These are phyloP conservation scores for Tricholauxania praeusta DNA, from an alignment of 2,888 invertebrate species.

Conservation along the genomic window DNA sequence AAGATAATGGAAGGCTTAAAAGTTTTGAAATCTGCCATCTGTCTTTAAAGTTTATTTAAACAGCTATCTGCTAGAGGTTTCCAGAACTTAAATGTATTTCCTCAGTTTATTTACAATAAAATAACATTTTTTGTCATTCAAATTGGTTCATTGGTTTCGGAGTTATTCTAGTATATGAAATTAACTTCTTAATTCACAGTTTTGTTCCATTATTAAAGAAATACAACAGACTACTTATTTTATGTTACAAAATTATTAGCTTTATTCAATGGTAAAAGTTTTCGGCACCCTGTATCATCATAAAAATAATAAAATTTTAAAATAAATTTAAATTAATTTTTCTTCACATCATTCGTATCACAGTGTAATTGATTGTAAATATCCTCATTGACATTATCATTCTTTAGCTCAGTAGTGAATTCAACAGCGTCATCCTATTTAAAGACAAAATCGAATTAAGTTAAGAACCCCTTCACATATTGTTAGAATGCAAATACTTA, in stretches of 20 bases:
- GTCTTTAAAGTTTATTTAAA: no score
- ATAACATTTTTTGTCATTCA: no score
- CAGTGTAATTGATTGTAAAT: conserved; percentile 60
- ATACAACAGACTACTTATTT: no score
- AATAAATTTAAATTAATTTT: conserved; percentile 44
- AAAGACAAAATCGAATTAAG: not conserved
- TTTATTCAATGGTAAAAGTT: not conserved
- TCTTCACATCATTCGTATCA: conserved; percentile 54
- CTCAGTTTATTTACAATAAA: no score
- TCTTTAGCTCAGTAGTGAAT: conserved; percentile 58
- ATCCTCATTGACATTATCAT: conserved; percentile 56
- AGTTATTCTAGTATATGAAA: no score
- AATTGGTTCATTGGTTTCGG: no score
- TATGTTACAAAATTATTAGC: not conserved
- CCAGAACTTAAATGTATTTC: no score
- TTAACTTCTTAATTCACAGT: no score
- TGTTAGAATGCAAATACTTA: conserved; percentile 50
- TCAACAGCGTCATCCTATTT: conserved; percentile 60
- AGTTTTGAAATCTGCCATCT: no score
- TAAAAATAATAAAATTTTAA: not conserved
- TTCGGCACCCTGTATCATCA: conserved; percentile 43
- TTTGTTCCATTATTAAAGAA: not conserved
- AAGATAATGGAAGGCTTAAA: no score
- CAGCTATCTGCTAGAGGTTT: no score
- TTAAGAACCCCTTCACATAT: not conserved